Percentiles rank a stretch among this genome's conserved stretches.
Evolutionary conservation across 1,140 invertebrate species (phyloP).

Genomic region (Dreissena rostriformis): DNA sequence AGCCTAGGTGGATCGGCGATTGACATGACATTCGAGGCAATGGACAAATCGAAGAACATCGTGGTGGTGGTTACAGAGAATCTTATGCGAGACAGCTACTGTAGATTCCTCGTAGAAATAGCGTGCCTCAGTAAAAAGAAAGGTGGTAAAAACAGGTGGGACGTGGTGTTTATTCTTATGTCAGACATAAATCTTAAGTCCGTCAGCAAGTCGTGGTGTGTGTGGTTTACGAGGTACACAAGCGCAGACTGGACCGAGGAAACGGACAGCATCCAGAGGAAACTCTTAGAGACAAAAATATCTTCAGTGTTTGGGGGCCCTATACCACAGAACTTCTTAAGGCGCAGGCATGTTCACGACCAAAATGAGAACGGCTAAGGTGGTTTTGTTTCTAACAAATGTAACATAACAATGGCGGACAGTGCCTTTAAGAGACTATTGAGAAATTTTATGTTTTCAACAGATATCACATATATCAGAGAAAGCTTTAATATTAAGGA

Average conservation of each 20-base stretch:
- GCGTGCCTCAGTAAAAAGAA: neutral
- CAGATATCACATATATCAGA: too few species aligned
- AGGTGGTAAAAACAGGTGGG: neutral
- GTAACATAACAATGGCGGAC: too few species aligned
- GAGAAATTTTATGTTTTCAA: too few species aligned
- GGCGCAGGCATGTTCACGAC: too few species aligned
- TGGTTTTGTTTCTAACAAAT: too few species aligned
- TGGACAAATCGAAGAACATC: neutral
- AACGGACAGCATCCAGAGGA: neutral
- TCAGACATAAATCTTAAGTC: neutral
- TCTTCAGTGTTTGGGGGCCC: too few species aligned
- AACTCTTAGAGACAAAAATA: neutral
- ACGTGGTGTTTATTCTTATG: neutral
- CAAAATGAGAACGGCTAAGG: too few species aligned
- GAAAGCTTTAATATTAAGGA: too few species aligned
- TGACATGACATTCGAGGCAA: neutral
- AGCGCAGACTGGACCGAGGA: neutral
- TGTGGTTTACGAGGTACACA: neutral
- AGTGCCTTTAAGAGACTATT: too few species aligned
- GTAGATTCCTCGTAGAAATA: neutral
- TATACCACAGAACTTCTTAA: too few species aligned
- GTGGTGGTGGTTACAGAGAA: neutral
- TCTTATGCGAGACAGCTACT: neutral
- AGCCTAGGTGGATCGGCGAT: neutral
- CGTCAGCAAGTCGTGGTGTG: neutral